A percentile compares a stretch with the other conserved stretches of the same genome.
Evolutionary conservation across 1,140 invertebrate species (phyloP).

Genomic region (Archivesica marissinica): DNA sequence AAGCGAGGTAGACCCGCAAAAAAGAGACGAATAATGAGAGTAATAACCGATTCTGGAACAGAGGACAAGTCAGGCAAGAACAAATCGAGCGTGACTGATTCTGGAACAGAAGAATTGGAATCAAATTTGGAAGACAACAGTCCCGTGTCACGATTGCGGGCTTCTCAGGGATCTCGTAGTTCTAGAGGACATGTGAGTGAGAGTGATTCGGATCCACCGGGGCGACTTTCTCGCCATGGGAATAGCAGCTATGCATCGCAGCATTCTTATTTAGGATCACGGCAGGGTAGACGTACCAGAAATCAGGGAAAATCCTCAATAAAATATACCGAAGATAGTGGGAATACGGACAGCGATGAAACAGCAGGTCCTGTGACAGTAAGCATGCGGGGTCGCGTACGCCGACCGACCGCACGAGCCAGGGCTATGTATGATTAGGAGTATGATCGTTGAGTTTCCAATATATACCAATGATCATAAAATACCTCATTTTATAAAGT

Average conservation of each 20-base stretch:
- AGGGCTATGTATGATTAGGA: slow-evolving; percentile 83
- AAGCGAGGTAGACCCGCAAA: not conserved
- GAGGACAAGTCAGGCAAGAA: not conserved
- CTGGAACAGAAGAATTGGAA: slow-evolving; percentile 42
- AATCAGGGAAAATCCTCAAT: slow-evolving; percentile 82
- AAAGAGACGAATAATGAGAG: not conserved
- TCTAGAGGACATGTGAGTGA: slow-evolving; percentile 26
- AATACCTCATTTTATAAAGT: slow-evolving; percentile 11
- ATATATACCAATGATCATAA: slow-evolving; percentile 15
- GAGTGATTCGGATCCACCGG: slow-evolving; percentile 33
- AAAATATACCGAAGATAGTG: slow-evolving; percentile 80
- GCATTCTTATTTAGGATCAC: slow-evolving; percentile 32
- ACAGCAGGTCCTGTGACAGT: slow-evolving; percentile 86
- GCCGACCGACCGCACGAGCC: slow-evolving; percentile 92
- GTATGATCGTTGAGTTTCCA: not conserved
- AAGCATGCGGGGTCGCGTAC: slow-evolving; percentile 92
- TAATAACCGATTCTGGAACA: slow-evolving; percentile 14
- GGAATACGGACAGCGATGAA: slow-evolving; percentile 81
- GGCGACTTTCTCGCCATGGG: slow-evolving; percentile 16
- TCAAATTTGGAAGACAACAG: slow-evolving; percentile 23
- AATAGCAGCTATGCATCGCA: slow-evolving; percentile 2
- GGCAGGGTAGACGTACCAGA: slow-evolving; percentile 70
- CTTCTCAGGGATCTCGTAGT: slow-evolving; percentile 36
- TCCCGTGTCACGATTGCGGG: slow-evolving; percentile 13
- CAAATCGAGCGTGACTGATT: not conserved